Percentiles rank a stretch among this genome's conserved stretches.
phyloP scores from a whole-genome alignment of 2,113 vertebrate genomes.

The Callocephalon fimbriatum region DNA sequence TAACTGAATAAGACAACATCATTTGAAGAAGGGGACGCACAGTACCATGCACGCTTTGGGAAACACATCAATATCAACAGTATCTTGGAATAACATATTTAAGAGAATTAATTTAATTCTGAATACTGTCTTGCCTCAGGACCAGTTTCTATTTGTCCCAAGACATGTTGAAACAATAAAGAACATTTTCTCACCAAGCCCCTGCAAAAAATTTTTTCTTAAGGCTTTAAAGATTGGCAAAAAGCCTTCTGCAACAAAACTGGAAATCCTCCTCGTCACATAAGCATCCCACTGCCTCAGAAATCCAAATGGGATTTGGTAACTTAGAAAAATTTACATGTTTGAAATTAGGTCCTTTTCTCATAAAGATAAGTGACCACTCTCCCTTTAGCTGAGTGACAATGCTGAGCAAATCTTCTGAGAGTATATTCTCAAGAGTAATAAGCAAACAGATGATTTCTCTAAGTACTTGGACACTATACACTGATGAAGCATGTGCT shows the following conservation, averaged over 20 bases:
- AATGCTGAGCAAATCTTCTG: background rate
- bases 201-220: constrained; percentile 57
- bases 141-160: constrained; percentile 55
- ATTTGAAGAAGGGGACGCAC: background rate
- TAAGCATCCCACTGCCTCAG: background rate
- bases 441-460: background rate
- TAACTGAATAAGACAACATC: background rate
- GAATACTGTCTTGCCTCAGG: constrained; percentile 46
- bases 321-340: background rate
- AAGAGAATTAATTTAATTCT: constrained; percentile 64
- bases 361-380: background rate
- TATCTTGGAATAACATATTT: constrained; percentile 45
- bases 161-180: constrained; percentile 68
- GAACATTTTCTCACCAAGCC: constrained; percentile 65
- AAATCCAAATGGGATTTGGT: background rate
- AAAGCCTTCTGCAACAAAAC: constrained; percentile 53
- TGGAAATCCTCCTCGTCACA: constrained; percentile 25
- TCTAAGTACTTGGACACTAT: background rate
- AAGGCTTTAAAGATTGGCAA: constrained; percentile 62
- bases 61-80: background rate
- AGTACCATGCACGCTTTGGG: background rate
- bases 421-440: background rate
- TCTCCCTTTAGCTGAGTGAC: background rate
- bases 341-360: background rate
- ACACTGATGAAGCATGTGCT: background rate